These are phyloP conservation scores for Corythaeola cristata DNA, from an alignment of 2,113 vertebrate genomes.

Conservation along the genomic window DNA sequence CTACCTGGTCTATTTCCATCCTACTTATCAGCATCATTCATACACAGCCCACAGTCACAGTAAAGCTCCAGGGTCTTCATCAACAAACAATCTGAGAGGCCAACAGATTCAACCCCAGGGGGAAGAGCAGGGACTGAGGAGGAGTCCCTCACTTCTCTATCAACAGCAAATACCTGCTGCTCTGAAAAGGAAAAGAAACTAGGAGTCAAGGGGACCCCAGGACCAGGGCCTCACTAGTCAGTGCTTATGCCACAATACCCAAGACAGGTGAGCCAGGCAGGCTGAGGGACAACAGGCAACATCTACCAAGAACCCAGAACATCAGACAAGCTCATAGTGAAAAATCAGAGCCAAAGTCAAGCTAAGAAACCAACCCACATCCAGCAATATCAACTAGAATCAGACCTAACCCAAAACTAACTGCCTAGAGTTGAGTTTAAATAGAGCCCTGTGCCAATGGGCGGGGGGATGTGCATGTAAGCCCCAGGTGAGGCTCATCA, in stretches of 20 bases:
- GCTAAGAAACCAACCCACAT: rapidly evolving
- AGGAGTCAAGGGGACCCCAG: neutral
- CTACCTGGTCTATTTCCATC: neutral
- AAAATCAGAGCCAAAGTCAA: neutral
- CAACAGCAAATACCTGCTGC: neutral
- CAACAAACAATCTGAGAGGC: neutral
- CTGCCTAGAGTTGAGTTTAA: neutral
- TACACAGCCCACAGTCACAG: neutral
- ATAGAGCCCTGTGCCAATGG: neutral
- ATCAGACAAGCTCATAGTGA: rapidly evolving
- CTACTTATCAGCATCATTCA: neutral
- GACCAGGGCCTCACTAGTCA: neutral
- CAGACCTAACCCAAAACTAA: rapidly evolving
- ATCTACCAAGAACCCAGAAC: neutral
- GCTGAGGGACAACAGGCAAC: neutral
- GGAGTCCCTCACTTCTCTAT: neutral
- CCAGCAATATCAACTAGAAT: rapidly evolving
- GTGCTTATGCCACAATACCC: neutral
- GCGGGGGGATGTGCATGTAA: rapidly evolving
- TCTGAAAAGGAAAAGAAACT: neutral
- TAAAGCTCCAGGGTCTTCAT: neutral
- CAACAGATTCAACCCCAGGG: neutral
- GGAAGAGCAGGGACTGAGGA: neutral
- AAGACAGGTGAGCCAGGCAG: neutral
- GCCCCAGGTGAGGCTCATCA: neutral